Percentiles rank a stretch among this genome's conserved stretches.
phyloP scores from a whole-genome alignment of 2,888 invertebrate genomes.

The Agonopterix subpropinquella region DNA sequence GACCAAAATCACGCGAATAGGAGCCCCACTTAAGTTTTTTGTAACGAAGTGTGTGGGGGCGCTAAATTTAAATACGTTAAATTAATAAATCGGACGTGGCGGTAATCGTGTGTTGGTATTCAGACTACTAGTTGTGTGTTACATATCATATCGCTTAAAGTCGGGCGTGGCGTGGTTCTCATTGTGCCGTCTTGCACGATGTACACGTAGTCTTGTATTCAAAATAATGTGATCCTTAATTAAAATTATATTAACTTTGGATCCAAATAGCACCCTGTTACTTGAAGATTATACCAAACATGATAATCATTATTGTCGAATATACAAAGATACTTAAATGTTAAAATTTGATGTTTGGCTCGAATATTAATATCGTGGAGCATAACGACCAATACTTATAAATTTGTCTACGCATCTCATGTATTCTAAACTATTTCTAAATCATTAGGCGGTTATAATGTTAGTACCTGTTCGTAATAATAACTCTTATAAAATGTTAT shows the following conservation, averaged over 20 bases:
- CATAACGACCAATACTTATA: background rate
- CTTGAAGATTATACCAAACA: conserved; percentile 16
- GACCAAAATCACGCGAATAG: too few relatives aligned
- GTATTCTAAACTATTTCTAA: too few relatives aligned
- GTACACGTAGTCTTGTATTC: conserved; percentile 1
- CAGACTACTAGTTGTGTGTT: conserved; percentile 27
- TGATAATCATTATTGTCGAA: background rate
- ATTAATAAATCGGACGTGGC: background rate
- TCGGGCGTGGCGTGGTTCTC: background rate
- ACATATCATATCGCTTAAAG: conserved; percentile 32
- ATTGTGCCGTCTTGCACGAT: too few relatives aligned
- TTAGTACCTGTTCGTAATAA: background rate
- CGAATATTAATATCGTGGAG: background rate
- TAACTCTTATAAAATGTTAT: background rate
- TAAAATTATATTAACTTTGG: conserved; percentile 24
- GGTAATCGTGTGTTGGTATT: background rate
- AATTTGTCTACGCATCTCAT: too few relatives aligned
- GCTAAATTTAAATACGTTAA: background rate
- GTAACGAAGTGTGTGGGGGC: background rate
- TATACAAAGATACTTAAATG: too few relatives aligned
- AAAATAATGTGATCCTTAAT: conserved; percentile 16
- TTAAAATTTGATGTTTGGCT: too few relatives aligned
- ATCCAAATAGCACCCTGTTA: conserved; percentile 54
- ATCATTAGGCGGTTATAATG: background rate
- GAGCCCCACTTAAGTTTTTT: background rate